Evolutionary conservation across 2,888 invertebrate genomes (phyloP).

Genomic region (Diploptera punctata): DNA sequence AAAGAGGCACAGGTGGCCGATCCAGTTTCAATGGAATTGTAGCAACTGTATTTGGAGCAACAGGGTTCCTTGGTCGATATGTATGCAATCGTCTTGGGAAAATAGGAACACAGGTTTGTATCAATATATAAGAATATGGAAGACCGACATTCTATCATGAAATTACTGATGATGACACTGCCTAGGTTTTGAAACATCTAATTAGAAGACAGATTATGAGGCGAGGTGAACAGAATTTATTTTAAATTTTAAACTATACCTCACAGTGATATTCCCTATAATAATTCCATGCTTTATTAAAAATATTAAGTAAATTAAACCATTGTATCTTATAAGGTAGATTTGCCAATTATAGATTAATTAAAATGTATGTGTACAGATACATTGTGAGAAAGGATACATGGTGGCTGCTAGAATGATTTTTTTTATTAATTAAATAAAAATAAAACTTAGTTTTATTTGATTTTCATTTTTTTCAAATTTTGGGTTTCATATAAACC

Average conservation of each 20-base stretch:
- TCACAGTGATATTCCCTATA: too few relatives aligned
- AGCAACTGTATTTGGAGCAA: conserved; percentile 96
- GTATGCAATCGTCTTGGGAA: conserved; percentile 91
- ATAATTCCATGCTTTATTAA: too few relatives aligned
- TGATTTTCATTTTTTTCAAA: not conserved
- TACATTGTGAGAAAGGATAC: not conserved
- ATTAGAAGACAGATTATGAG: too few relatives aligned
- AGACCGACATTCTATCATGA: too few relatives aligned
- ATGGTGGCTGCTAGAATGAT: not conserved
- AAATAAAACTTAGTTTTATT: too few relatives aligned
- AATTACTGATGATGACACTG: too few relatives aligned
- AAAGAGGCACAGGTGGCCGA: conserved; percentile 88
- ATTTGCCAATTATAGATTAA: not conserved
- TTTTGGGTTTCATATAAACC: too few relatives aligned
- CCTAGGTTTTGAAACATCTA: too few relatives aligned
- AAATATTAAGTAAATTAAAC: too few relatives aligned
- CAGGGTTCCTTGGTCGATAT: conserved; percentile 88
- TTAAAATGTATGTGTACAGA: not conserved
- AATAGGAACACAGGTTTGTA: conserved; percentile 83
- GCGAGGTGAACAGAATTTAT: too few relatives aligned
- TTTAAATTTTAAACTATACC: too few relatives aligned
- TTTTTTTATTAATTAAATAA: conserved; percentile 39
- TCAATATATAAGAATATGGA: conserved; percentile 43
- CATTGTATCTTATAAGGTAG: too few relatives aligned
- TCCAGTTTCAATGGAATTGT: conserved; percentile 96